A percentile compares a stretch with the other conserved stretches of the same genome.
Conservation (phyloP, 2,888 invertebrate genomes). For the Pemphredon lugubris region DNA sequence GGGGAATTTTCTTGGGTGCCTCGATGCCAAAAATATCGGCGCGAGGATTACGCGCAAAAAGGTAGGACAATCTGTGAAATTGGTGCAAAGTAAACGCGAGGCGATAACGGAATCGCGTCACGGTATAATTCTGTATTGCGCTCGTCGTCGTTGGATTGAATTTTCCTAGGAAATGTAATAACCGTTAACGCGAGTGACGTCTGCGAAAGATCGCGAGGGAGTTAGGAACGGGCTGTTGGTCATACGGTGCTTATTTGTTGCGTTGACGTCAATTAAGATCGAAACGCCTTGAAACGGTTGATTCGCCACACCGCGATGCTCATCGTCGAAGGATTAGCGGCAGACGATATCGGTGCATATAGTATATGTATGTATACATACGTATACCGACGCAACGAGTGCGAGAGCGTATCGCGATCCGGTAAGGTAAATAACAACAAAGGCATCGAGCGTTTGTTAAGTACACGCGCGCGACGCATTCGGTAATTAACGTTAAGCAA, state of each 20-base stretch:
- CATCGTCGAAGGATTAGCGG: constrained; percentile 17
- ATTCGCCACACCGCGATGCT: constrained; percentile 30
- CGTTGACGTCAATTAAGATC: constrained; percentile 42
- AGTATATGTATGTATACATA: no score
- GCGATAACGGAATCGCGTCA: constrained; percentile 1
- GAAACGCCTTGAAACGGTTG: constrained; percentile 44
- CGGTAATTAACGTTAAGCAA: no score
- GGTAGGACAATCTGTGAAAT: no score
- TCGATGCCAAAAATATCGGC: constrained; percentile 26
- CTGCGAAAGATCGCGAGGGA: constrained; percentile 7
- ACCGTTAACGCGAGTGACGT: constrained; percentile 2
- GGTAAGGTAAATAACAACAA: constrained; percentile 32
- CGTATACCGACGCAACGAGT: constrained; percentile 1
- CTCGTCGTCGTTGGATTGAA: background rate
- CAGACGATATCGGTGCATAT: background rate
- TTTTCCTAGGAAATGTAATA: background rate
- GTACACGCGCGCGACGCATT: no score
- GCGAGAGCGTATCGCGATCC: background rate
- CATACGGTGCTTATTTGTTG: constrained; percentile 29
- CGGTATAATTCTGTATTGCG: background rate
- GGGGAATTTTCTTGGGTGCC: no score
- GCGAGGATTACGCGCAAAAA: constrained; percentile 1
- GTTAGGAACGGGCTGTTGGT: constrained; percentile 27
- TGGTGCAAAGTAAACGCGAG: no score
- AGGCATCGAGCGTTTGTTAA: constrained; percentile 1